These are phyloP conservation scores for Ceriagrion tenellum DNA, from an alignment of 2,888 invertebrate species.

Conservation along the genomic window DNA sequence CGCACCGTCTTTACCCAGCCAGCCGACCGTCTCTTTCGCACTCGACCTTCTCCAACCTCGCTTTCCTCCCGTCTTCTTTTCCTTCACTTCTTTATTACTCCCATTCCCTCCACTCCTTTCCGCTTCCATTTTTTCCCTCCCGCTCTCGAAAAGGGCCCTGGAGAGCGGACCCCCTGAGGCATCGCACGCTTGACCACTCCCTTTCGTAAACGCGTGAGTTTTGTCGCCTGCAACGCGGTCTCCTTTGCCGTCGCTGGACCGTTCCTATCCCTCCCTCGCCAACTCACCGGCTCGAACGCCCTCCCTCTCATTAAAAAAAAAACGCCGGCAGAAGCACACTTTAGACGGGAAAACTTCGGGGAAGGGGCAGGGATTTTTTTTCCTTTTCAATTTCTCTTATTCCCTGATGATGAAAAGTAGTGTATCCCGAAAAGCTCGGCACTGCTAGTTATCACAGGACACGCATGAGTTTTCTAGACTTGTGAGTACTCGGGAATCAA, in stretches of 20 bases:
- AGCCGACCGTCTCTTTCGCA: not conserved
- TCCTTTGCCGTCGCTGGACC: not conserved
- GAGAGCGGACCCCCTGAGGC: not conserved
- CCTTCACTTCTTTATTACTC: not conserved
- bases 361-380: not conserved
- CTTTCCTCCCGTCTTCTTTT: not conserved
- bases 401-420: not conserved
- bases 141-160: not conserved
- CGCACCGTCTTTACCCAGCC: not conserved
- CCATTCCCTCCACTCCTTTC: not conserved
- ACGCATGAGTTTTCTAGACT: not conserved
- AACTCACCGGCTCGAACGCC: not conserved
- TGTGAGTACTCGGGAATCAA: not conserved
- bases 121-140: not conserved
- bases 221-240: not conserved
- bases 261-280: not conserved
- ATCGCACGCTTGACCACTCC: constrained; percentile 42
- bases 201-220: constrained; percentile 48
- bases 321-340: not conserved
- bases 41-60: not conserved
- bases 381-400: not conserved
- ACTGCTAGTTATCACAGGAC: not conserved
- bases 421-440: not conserved
- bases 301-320: not conserved
- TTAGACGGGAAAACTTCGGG: not conserved